Evolutionary conservation across 2,113 vertebrate species (phyloP), one percentile per base, ranked within the genome.

Genomic region (Orycteropus afer): DNA sequence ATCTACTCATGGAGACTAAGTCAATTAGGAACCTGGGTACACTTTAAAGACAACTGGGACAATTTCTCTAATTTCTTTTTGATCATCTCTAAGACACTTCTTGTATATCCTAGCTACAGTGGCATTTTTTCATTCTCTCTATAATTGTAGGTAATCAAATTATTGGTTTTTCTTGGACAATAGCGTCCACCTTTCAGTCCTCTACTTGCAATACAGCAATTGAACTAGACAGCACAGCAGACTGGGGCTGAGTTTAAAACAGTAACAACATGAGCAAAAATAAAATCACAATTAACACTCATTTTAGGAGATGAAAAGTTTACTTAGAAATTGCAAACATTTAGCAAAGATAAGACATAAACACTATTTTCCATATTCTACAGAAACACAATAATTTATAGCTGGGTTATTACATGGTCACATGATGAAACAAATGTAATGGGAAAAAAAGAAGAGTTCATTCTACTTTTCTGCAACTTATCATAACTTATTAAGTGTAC

Each of bases 251-350:
- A 77, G 67, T 73, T 73, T 91, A 86, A 90, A 88, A 55, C 15
- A 93, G 18, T 34, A 90, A 34, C 7, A 90, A 29, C 17, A 51
- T 69, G 80, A 94, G 8, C 42, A 74, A 95, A 95, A 92, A 97
- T 37, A 47, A 96, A 93, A 89, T 89, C 27, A 92, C 65, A 94
- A 29, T 47, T 82, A 93, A 95, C 29, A 92, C 27, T 84, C n/a
- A 25, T 97, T 97, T 98, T 96, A 97, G 91, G 96, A 98, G 95
- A 97, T 93, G 77, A 97, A 97, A 98, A 97, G 81, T 98, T 98
- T 98, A 98, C 98, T 98, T 97, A 97, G 95, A 98, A 98, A 98
- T 86, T 97, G 90, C 47, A 87, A 97, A 98, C 96, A 98, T 97
- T 97, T 98, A 98, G 97, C 96, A 98, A 98, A 98, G 86, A 65